Percentiles rank a stretch among this genome's conserved stretches.
Conservation (phyloP, 2,113 vertebrate genomes). For the Scatophagus argus region DNA sequence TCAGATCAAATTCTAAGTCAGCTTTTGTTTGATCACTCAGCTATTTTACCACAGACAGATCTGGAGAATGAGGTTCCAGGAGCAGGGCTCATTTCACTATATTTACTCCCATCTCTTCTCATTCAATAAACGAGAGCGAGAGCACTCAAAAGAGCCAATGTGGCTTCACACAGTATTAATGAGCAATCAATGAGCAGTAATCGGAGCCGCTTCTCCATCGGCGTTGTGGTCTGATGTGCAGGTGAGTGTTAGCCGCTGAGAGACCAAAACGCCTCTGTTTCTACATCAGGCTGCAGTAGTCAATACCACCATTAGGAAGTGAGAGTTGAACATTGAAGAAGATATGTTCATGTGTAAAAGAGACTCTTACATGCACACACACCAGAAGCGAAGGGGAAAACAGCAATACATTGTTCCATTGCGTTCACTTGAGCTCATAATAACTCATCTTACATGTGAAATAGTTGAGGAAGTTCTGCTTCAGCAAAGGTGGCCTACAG, state of each 20-base stretch:
- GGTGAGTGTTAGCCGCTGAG: slow-evolving; percentile 36
- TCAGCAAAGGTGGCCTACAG: slow-evolving; percentile 5
- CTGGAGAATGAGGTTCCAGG: neutral
- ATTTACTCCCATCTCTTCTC: slow-evolving; percentile 50
- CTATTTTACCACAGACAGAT: slow-evolving; percentile 12
- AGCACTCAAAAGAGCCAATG: slow-evolving; percentile 44
- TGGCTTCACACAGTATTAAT: slow-evolving; percentile 71
- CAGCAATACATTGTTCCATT: neutral
- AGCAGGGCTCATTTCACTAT: slow-evolving; percentile 60
- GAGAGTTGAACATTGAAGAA: neutral
- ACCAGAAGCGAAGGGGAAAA: too few relatives aligned
- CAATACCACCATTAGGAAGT: slow-evolving; percentile 69
- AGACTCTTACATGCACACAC: neutral
- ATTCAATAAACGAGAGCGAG: slow-evolving; percentile 58
- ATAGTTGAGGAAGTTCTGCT: slow-evolving; percentile 13
- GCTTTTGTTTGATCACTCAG: slow-evolving; percentile 41
- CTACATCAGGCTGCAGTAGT: slow-evolving; percentile 64
- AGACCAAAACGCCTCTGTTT: slow-evolving; percentile 36
- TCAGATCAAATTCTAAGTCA: neutral
- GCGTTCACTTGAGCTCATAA: neutral
- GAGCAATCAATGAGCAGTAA: slow-evolving; percentile 80
- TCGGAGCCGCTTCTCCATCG: slow-evolving; percentile 52
- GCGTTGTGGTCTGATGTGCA: slow-evolving; percentile 55
- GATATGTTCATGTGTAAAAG: neutral
- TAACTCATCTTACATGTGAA: slow-evolving; percentile 14